These are phyloP conservation scores for Grammomys surdaster DNA, from an alignment of 2,113 vertebrate genomes.

Conservation along the genomic window DNA sequence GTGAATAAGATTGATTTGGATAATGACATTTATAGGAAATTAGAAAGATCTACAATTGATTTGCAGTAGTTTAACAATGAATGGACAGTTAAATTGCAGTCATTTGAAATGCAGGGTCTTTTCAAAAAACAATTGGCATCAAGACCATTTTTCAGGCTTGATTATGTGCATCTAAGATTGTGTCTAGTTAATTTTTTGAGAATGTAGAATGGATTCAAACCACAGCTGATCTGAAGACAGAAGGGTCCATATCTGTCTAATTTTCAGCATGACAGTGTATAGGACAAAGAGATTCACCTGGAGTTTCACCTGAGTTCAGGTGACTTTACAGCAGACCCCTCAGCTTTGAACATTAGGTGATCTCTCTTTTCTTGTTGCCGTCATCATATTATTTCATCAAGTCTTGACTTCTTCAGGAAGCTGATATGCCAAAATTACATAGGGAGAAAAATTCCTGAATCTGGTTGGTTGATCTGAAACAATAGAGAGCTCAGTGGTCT, in stretches of 20 bases:
- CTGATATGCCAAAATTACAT: slow-evolving; percentile 39
- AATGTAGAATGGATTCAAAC: slow-evolving; percentile 56
- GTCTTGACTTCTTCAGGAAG: slow-evolving; percentile 50
- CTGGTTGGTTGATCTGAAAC: slow-evolving; percentile 58
- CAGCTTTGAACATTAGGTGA: slow-evolving; percentile 46
- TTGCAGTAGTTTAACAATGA: slow-evolving; percentile 66
- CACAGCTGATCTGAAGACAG: slow-evolving; percentile 46
- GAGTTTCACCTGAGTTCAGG: slow-evolving; percentile 62
- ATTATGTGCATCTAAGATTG: slow-evolving; percentile 55
- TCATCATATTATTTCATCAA: slow-evolving; percentile 65
- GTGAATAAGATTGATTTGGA: slow-evolving; percentile 71
- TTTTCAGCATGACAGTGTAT: slow-evolving; percentile 41
- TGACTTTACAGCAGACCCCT: slow-evolving; percentile 2
- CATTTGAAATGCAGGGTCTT: slow-evolving; percentile 72
- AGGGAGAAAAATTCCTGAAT: neutral
- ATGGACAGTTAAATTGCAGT: slow-evolving; percentile 72
- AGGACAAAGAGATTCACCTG: slow-evolving; percentile 57
- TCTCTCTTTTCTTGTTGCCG: slow-evolving; percentile 49
- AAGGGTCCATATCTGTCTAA: slow-evolving; percentile 52
- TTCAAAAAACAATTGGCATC: slow-evolving; percentile 67
- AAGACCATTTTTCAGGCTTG: slow-evolving; percentile 67
- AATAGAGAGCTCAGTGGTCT: slow-evolving; percentile 24
- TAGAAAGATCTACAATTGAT: slow-evolving; percentile 73
- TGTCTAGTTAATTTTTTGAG: slow-evolving; percentile 39
- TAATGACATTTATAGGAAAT: slow-evolving; percentile 77